Base-by-base conservation (phyloP, 2,797 vertebrate species). In the Graptemys geographica region DNA sequence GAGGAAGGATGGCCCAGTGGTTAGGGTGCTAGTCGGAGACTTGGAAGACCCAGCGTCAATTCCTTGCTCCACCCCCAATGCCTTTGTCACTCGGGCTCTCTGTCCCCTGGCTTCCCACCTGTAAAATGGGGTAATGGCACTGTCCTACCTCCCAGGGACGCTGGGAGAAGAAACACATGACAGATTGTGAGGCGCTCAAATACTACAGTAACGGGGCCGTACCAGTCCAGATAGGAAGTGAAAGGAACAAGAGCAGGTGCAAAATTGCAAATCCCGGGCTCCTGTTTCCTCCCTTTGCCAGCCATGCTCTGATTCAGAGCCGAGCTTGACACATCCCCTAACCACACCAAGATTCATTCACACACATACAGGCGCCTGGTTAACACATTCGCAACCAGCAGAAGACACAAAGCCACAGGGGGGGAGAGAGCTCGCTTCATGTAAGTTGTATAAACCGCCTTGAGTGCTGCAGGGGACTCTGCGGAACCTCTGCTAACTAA, bases 361-460 rank as follows among this genome's bases (percentile, higher is more conserved):
- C 25, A 78, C 31, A 5, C 53, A 0, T 55, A n/a, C 0, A 44
- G 33, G 88, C 84, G 23, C 44, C 51, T 80, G 83, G 25, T 0
- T 79, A 84, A 57, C 56, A 33, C 47, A 10, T 5, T 86, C 56
- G 79, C 19, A 65, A 31, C 78, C 8, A 1, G 57, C 2, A 1
- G 41, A 31, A 56, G 41, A 49, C 8, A n/a, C 31, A 44, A 18
- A 59, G 7, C 16, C 41, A 3, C 33, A 6, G 65, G 8, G 5
- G 41, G 23, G 37, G 28, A n/a, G 65, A 31, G 23, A 47, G 27
- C 12, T 21, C 19, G 27, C 19, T 65, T 19, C 3, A 2, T 15
- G 28, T 31, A 69, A 69, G 19, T 15, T 15, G 69, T 47, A 15
- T 13, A 11, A 28, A 3, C 37, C 19, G 3, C 41, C 31, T 2